These are phyloP conservation scores for Uromys caudimaculatus DNA, from an alignment of 2,797 vertebrate genomes.

Conservation along the genomic window DNA sequence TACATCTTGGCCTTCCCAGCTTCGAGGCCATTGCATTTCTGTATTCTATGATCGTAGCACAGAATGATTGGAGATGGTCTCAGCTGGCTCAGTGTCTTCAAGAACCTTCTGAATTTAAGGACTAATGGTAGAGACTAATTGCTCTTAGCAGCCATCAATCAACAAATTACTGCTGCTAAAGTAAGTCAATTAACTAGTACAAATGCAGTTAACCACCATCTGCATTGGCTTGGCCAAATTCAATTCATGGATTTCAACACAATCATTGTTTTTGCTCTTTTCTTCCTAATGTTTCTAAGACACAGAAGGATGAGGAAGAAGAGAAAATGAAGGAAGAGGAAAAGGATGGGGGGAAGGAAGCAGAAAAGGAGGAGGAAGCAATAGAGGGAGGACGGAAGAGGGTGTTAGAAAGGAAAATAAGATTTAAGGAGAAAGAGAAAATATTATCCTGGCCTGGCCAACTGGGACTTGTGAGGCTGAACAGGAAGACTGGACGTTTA, in stretches of 20 bases:
- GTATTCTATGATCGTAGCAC: background rate
- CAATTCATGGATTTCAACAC: constrained; percentile 27
- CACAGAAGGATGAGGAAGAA: background rate
- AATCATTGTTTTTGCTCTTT: background rate
- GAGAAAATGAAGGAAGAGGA: background rate
- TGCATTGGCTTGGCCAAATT: background rate
- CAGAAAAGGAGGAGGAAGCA: background rate
- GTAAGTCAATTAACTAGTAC: background rate
- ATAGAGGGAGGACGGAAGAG: background rate
- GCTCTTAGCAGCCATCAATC: background rate
- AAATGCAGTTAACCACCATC: background rate
- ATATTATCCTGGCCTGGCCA: background rate
- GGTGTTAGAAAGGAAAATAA: background rate
- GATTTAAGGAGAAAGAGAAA: background rate
- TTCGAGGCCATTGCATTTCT: background rate
- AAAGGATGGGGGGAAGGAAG: background rate
- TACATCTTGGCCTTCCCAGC: background rate
- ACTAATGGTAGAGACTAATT: background rate
- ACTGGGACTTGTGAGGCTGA: background rate
- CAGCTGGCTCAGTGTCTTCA: background rate
- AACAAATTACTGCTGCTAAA: background rate
- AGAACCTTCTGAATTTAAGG: constrained; percentile 7
- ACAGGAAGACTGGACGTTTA: background rate
- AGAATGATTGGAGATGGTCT: background rate
- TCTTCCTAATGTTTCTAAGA: background rate